These are phyloP conservation scores for Helobdella robusta DNA, from an alignment of 2,888 invertebrate species.

Conservation along the genomic window DNA sequence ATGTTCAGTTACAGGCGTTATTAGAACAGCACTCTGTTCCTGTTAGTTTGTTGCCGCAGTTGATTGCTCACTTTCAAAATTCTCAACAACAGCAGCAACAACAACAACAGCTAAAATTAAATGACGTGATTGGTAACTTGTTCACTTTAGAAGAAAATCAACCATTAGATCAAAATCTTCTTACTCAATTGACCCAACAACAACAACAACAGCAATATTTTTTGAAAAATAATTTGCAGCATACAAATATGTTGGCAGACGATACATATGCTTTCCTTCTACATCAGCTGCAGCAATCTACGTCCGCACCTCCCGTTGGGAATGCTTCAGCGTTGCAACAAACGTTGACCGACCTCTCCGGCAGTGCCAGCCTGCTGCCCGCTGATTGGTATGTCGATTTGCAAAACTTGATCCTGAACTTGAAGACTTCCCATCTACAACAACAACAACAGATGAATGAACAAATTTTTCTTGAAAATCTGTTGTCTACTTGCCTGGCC, in stretches of 20 bases:
- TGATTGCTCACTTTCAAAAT: conserved; percentile 6
- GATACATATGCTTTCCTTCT: no score
- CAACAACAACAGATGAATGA: background rate
- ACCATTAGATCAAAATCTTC: conserved; percentile 9
- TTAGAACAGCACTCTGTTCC: conserved; percentile 19
- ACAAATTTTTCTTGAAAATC: background rate
- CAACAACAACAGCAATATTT: conserved; percentile 11
- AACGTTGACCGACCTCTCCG: no score
- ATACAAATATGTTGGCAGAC: background rate
- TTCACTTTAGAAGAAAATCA: conserved; percentile 3
- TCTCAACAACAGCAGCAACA: background rate
- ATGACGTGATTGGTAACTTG: no score
- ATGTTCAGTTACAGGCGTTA: conserved; percentile 8
- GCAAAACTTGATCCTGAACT: no score
- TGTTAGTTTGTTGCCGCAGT: conserved; percentile 6
- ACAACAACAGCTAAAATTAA: conserved; percentile 15
- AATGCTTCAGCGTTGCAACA: no score
- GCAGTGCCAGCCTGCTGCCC: no score
- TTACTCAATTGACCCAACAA: background rate
- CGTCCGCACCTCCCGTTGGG: no score
- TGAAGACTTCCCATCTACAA: background rate
- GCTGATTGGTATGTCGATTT: no score
- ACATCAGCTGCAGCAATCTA: no score
- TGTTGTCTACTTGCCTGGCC: background rate
- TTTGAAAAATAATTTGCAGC: background rate